Conservation (phyloP, 92 coral and sea anemone genomes). For the Diadumene lineata region DNA sequence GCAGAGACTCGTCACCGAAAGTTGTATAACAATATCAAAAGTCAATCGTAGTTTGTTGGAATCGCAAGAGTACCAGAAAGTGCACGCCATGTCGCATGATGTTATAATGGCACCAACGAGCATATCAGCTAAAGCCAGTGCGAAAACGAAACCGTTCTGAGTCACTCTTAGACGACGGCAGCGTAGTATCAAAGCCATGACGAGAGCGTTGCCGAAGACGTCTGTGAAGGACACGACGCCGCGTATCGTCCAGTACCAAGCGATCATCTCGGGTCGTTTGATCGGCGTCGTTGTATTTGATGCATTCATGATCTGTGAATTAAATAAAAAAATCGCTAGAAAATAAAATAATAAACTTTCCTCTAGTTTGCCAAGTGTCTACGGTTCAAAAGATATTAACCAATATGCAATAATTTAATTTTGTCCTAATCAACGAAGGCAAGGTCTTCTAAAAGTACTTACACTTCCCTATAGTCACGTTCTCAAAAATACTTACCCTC, state of each 20-base stretch:
- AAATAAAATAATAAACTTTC: too few species aligned
- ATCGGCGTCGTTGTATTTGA: background rate
- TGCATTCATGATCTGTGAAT: background rate
- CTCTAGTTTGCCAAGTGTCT: too few species aligned
- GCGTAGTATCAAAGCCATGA: constrained; percentile 58
- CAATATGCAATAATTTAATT: too few species aligned
- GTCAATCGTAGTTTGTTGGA: constrained; percentile 21
- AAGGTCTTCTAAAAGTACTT: too few species aligned
- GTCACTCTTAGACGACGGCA: constrained; percentile 48
- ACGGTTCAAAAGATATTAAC: background rate
- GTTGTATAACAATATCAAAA: constrained; percentile 53
- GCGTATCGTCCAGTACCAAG: constrained; percentile 73
- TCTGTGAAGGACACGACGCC: constrained; percentile 54
- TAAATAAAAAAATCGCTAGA: too few species aligned
- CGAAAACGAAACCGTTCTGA: constrained; percentile 61
- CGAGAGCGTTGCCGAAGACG: constrained; percentile 63
- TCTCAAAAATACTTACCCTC: too few species aligned
- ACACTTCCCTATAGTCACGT: too few species aligned
- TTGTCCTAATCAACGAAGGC: too few species aligned
- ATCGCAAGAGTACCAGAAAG: constrained; percentile 44
- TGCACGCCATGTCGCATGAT: constrained; percentile 65
- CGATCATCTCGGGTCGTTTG: background rate
- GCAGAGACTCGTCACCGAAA: constrained; percentile 65
- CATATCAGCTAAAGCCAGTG: constrained; percentile 77
- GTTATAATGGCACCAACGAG: constrained; percentile 66